Percentiles rank a stretch among this genome's conserved stretches.
Conservation (phyloP, 2,888 invertebrate species). For the Rutpela maculata region DNA sequence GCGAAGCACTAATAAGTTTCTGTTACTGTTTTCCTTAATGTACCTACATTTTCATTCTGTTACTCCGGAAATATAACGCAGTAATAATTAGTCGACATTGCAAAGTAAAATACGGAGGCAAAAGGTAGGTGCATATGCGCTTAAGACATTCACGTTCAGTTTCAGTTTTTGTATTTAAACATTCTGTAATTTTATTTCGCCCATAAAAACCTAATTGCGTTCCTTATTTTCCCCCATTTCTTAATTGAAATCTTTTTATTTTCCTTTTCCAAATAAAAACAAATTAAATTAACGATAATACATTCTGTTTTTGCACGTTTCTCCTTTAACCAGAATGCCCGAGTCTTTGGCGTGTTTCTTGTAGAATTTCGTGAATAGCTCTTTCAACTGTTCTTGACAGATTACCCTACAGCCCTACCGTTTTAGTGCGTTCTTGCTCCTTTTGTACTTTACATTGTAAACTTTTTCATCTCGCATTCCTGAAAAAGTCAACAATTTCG, state of each 20-base stretch:
- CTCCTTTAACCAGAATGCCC: slow-evolving; percentile 2
- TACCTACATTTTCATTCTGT: too few species aligned
- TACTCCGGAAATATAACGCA: too few species aligned
- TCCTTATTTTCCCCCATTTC: neutral
- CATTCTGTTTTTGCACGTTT: slow-evolving; percentile 10
- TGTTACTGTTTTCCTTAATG: too few species aligned
- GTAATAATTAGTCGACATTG: too few species aligned
- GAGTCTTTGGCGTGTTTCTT: slow-evolving; percentile 11
- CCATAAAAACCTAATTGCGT: neutral
- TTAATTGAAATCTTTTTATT: slow-evolving; percentile 3
- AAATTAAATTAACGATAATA: slow-evolving; percentile 7
- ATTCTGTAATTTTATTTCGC: too few species aligned
- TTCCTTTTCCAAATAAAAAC: neutral
- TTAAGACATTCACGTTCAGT: too few species aligned
- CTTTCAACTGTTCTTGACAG: slow-evolving; percentile 11
- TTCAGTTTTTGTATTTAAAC: too few species aligned
- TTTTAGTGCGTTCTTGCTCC: neutral
- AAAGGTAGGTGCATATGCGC: too few species aligned
- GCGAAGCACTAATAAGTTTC: too few species aligned
- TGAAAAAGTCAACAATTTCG: slow-evolving; percentile 2
- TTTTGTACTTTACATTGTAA: slow-evolving; percentile 10
- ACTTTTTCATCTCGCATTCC: neutral
- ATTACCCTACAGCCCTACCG: slow-evolving; percentile 13
- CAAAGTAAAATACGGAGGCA: too few species aligned
- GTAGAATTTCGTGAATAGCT: slow-evolving; percentile 12